A percentile compares a stretch with the other conserved stretches of the same genome.
Evolutionary conservation across 2,797 vertebrate species (phyloP).

Genomic region (Steatocranus sp.): DNA sequence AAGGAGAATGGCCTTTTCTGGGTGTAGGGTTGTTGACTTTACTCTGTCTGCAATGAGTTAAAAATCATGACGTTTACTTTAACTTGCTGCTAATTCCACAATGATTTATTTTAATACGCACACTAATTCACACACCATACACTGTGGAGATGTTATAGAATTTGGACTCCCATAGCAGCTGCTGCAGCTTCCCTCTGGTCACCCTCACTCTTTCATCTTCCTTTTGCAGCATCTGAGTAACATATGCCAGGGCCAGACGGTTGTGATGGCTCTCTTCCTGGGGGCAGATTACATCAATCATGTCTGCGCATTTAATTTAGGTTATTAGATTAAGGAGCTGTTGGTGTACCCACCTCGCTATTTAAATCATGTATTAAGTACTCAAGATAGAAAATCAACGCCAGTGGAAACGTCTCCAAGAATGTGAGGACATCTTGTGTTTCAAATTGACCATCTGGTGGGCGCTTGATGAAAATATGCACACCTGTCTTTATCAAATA

Average conservation of each 20-base stretch:
- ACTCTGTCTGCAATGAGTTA: constrained; percentile 50
- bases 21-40: constrained; percentile 49
- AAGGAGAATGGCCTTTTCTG: constrained; percentile 67
- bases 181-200: constrained; percentile 63
- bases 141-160: constrained; percentile 52
- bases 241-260: constrained; percentile 63
- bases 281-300: constrained; percentile 23
- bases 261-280: constrained; percentile 69
- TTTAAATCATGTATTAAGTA: constrained; percentile 60
- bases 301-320: constrained; percentile 6
- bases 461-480: constrained; percentile 62
- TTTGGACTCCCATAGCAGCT: constrained; percentile 65
- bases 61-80: not conserved
- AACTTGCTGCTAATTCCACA: not conserved
- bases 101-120: not conserved
- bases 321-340: not conserved
- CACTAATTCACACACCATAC: constrained; percentile 30
- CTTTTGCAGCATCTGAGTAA: constrained; percentile 32
- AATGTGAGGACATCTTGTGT: constrained; percentile 44
- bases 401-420: constrained; percentile 57
- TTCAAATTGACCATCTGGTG: constrained; percentile 26
- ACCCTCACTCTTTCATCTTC: constrained; percentile 4
- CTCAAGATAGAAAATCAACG: constrained; percentile 64
- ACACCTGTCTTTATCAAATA: constrained; percentile 58
- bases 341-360: constrained; percentile 55